Evolutionary conservation across 2,113 vertebrate genomes (phyloP), one percentile per base, ranked within the genome.

Genomic region (Pterocles burchelli): DNA sequence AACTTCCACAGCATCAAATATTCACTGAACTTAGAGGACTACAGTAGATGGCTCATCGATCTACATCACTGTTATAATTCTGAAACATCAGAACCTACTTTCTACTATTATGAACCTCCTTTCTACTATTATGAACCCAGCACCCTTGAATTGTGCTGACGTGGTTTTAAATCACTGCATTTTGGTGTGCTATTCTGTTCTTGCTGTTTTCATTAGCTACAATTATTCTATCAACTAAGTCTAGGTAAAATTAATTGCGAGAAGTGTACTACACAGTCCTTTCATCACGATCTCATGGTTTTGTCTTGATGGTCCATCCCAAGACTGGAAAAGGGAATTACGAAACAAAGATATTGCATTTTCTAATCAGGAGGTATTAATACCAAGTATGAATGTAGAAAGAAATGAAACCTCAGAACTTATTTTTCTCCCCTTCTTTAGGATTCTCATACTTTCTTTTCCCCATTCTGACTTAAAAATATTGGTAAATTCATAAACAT

Each of bases 381-480:
- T 20, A 82, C 11, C 21, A 87, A 51, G 7, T 25, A 6, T 17
- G 38, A 78, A 67, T 41, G 14, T 51, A 76, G 61, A 41, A 85
- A 93, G 66, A 78, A 80, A 95, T 59, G 43, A 96, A 96, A 92
- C 70, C 7, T 18, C 76, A 94, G 89, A 91, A 89, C 3, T n/a
- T 87, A 57, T 52, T 66, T 66, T 54, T 85, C 36, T 41, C 18
- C 6, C 74, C 19, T 93, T 89, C 65, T 45, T 84, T 45, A 75
- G 76, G 41, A 78, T 51, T 59, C 43, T 29, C 4, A 17, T 36
- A 20, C 11, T 41, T 65, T 81, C 8, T 88, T 51, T 51, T 9
- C 25, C 52, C 26, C 8, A 21, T 8, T 57, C 24, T 10, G 13
- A 61, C 24, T 54, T 80, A 2, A 73, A 84, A 91, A 46, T 20